phyloP scores from a whole-genome alignment of 1,140 invertebrate species.

The Camponotus pennsylvanicus region DNA sequence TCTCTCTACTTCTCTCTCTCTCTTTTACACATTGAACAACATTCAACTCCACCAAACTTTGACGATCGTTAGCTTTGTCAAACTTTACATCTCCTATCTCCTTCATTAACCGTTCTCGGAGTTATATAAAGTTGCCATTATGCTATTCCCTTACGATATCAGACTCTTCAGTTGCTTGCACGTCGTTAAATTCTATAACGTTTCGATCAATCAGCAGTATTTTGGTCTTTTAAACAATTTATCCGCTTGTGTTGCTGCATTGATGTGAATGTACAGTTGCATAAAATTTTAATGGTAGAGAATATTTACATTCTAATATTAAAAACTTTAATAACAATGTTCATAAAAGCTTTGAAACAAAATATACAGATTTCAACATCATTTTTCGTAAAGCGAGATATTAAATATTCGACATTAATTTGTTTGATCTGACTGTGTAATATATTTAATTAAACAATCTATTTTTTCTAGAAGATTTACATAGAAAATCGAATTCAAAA shows the following conservation, averaged over 20 bases:
- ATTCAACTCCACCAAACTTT: conserved; percentile 47
- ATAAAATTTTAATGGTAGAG: neutral
- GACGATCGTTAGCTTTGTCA: conserved; percentile 57
- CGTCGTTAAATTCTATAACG: conserved; percentile 2
- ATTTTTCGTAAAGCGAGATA: neutral
- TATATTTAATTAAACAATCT: neutral
- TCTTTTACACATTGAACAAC: conserved; percentile 15
- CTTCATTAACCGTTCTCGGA: conserved; percentile 43
- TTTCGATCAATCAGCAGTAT: conserved; percentile 31
- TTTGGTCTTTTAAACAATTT: neutral
- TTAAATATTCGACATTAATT: neutral
- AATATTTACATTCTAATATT: neutral
- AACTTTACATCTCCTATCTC: conserved; percentile 30
- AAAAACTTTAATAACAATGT: too few species aligned
- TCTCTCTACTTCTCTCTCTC: too few species aligned
- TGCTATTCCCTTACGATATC: conserved; percentile 51
- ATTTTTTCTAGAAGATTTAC: neutral
- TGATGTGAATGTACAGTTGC: neutral
- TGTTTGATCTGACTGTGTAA: neutral
- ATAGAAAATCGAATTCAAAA: neutral
- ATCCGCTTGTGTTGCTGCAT: neutral
- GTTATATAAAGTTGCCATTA: conserved; percentile 44
- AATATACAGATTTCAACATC: neutral
- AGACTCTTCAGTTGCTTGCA: conserved; percentile 35
- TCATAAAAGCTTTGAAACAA: neutral